phyloP scores from a whole-genome alignment of 2,113 vertebrate genomes.

The Pyrgilauda ruficollis region DNA sequence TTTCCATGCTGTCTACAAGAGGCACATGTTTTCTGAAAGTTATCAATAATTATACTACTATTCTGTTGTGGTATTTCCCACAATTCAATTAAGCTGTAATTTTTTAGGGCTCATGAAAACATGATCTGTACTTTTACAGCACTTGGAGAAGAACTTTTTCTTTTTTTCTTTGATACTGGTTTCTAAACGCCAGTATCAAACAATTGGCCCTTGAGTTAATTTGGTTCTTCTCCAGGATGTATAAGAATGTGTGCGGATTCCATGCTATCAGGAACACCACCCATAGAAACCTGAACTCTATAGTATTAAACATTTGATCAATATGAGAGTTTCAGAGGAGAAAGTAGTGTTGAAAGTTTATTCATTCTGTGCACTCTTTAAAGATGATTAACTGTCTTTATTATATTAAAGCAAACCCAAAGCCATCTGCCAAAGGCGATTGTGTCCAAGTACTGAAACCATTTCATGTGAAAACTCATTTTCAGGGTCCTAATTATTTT shows the following conservation, averaged over 20 bases:
- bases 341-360: conserved; percentile 82
- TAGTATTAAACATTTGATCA: conserved; percentile 73
- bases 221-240: background rate
- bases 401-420: conserved; percentile 90
- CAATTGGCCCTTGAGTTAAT: background rate
- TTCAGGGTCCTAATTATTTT: conserved; percentile 99
- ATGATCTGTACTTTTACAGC: background rate
- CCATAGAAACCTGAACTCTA: conserved; percentile 36
- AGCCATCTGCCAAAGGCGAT: conserved; percentile 94
- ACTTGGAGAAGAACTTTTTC: background rate
- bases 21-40: background rate
- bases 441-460: conserved; percentile 93
- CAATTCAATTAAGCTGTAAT: background rate
- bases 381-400: conserved; percentile 93
- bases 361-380: conserved; percentile 86
- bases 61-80: background rate
- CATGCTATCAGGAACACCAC: background rate
- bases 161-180: background rate
- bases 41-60: background rate
- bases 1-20: background rate
- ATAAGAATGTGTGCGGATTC: background rate
- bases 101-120: background rate
- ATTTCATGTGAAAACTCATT: conserved; percentile 99
- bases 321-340: conserved; percentile 73
- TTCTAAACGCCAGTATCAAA: background rate